These are phyloP conservation scores for Poecilia gillii DNA, from an alignment of 2,797 vertebrate genomes.

Conservation along the genomic window DNA sequence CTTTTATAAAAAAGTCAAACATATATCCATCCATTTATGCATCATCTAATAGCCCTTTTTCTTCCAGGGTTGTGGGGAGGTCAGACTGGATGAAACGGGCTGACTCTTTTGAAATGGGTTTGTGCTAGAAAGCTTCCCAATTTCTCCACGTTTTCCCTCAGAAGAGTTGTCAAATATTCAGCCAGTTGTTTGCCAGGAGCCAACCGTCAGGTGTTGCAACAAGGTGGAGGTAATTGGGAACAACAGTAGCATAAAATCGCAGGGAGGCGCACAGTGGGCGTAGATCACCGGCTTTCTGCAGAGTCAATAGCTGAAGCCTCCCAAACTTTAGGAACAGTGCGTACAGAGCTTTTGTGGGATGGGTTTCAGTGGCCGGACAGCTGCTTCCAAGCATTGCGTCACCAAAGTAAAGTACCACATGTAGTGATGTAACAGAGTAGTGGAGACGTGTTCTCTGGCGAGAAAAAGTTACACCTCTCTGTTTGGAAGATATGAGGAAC, in stretches of 20 bases:
- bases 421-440: neutral
- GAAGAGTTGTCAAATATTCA: neutral
- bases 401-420: neutral
- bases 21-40: no score
- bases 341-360: neutral
- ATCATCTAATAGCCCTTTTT: no score
- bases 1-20: no score
- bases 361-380: neutral
- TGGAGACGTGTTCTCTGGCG: neutral
- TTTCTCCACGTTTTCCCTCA: neutral
- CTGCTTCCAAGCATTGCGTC: neutral
- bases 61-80: no score
- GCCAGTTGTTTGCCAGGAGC: no score
- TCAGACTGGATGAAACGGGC: neutral
- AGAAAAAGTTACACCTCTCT: neutral
- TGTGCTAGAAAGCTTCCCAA: neutral
- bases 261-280: neutral
- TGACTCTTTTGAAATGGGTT: neutral
- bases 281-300: neutral
- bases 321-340: neutral
- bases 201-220: neutral
- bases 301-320: neutral
- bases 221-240: neutral
- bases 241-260: neutral
- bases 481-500: neutral